phyloP scores from a whole-genome alignment of 2,797 vertebrate genomes.

The Acipenser transmontanus region DNA sequence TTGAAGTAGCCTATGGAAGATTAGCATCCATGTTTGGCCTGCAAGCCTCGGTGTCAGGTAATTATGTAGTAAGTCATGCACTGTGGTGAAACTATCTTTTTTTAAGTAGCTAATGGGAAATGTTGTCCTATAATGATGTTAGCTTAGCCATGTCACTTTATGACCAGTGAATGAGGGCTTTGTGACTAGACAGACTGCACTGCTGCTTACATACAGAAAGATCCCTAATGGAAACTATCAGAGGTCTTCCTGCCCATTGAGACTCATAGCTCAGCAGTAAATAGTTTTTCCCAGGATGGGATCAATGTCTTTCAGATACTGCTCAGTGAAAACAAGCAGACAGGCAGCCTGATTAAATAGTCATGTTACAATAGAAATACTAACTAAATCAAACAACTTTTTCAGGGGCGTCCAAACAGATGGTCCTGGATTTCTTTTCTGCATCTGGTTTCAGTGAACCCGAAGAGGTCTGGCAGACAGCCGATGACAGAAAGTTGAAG shows the following conservation, averaged over 20 bases:
- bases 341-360: too few relatives aligned
- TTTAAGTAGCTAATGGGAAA: background rate
- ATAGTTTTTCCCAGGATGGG: too few relatives aligned
- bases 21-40: slow-evolving; percentile 26
- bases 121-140: background rate
- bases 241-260: too few relatives aligned
- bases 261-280: too few relatives aligned
- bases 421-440: slow-evolving; percentile 25
- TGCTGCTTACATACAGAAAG: too few relatives aligned
- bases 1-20: slow-evolving; percentile 31
- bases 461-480: slow-evolving; percentile 1
- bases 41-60: slow-evolving; percentile 6
- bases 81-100: background rate
- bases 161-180: too few relatives aligned
- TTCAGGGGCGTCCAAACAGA: slow-evolving; percentile 24
- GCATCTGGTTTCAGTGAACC: slow-evolving; percentile 14
- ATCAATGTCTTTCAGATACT: too few relatives aligned
- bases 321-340: too few relatives aligned
- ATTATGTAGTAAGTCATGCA: background rate
- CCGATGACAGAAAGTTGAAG: slow-evolving; percentile 12
- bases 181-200: too few relatives aligned
- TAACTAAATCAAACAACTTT: background rate
- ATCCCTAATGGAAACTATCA: too few relatives aligned
- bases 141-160: background rate
- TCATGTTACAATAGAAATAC: background rate